phyloP scores from a whole-genome alignment of 2,888 invertebrate species.

The Gortyna flavago region DNA sequence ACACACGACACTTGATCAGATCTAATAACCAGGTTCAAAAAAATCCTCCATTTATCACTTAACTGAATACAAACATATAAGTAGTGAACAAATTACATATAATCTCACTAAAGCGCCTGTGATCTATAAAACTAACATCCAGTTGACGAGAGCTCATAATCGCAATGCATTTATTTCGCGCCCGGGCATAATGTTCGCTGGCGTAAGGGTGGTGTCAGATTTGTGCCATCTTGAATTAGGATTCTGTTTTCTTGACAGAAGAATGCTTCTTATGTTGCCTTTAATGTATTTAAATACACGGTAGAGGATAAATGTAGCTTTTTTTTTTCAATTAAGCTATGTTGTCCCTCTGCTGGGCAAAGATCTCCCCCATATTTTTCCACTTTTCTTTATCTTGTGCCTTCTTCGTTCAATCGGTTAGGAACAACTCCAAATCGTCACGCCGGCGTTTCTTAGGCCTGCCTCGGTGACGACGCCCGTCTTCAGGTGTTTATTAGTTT shows the following conservation, averaged over 20 bases:
- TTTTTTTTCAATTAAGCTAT: background rate
- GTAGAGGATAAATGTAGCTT: background rate
- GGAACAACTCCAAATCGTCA: background rate
- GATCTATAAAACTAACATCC: constrained; percentile 59
- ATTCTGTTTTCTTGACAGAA: constrained; percentile 12
- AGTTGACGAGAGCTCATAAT: constrained; percentile 62
- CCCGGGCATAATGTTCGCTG: constrained; percentile 46
- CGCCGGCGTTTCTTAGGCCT: background rate
- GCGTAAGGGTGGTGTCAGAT: constrained; percentile 38
- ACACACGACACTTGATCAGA: background rate
- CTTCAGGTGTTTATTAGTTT: too few species aligned
- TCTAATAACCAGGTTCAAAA: background rate
- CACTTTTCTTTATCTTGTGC: background rate
- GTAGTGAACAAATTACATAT: constrained; percentile 40
- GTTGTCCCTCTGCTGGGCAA: background rate
- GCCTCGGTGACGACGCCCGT: background rate
- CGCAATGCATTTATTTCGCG: constrained; percentile 66
- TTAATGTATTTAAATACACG: background rate
- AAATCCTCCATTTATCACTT: background rate
- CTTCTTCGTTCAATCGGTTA: background rate
- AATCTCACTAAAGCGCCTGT: constrained; percentile 46
- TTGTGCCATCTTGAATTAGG: background rate
- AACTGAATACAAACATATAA: background rate
- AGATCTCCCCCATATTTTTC: background rate
- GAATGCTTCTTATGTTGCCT: background rate